Evolutionary conservation across 2,888 invertebrate genomes (phyloP), one percentile per base, ranked within the genome.

Genomic region (Meloe dianella): DNA sequence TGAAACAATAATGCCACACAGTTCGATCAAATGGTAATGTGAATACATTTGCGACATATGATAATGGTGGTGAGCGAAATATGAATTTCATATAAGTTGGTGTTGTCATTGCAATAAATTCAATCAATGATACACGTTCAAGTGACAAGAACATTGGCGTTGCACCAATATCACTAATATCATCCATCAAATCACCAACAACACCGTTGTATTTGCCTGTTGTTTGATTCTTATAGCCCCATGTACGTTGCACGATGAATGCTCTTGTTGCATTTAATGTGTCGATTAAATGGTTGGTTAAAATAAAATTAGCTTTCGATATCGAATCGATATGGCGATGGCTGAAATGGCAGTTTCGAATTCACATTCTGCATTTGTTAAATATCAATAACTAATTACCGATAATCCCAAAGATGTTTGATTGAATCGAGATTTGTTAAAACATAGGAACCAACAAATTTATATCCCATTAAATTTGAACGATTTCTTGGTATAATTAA

Each of bases 31-130:
- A 91, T 0, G 91, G 90, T 2, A 91, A 79, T 0, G 87, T 83
- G 80, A 90, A 91, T 74, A 92, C 88, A 73, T 91, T 92, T 59
- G 87, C 86, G 5, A 91, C 85, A 63, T 88, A 86, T 0, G 91
- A 88, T 0, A 91, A 84, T 0, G 90, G 88, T 0, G 91, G 91
- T 68, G 89, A 88, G 0, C 89, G 85, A 81, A 91, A 91, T 24
- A 91, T 85, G 75, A 91, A 89, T 30, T 85, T 84, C 0, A 88
- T 85, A 0, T 83, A 83, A 0, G 88, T 87, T 10, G 85, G 83
- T 0, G 87, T 86, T 0, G 87, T 86, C 83, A 87, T 85, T 5
- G 87, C 86, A 9, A 89, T 84, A 77, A 87, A 89, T 73, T 89
- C 88, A 0, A 88, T 80, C 0, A 82, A 76, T 24, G 73, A 71